Evolutionary conservation across 2,113 vertebrate genomes (phyloP), one percentile per base, ranked within the genome.

Genomic region (Brachypteracias leptosomus): DNA sequence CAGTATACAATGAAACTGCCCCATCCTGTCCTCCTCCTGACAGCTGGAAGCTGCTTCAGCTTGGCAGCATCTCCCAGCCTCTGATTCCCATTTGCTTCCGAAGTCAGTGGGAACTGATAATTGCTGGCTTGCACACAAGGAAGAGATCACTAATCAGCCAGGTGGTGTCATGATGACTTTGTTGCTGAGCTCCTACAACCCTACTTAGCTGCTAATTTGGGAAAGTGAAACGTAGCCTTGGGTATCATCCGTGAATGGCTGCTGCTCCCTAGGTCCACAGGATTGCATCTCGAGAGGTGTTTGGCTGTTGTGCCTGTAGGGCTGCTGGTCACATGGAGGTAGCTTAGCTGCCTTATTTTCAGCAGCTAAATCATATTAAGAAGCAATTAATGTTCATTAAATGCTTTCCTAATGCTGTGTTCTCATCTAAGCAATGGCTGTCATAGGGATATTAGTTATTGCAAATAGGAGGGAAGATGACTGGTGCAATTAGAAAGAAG

Each of bases 371-470:
- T 95, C 88, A 85, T 90, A 90, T 94, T 96, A 96, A 95, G 76
- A 84, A 93, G 83, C 77, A 94, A 95, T 97, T 97, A 96, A 95
- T 82, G 92, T 88, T 95, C 86, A 92, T 94, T 93, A 96, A 93
- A 87, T 90, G 71, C 66, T 89, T 90, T 92, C 83, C 57, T 94
- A 92, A 82, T 90, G 70, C 92, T 90, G 68, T 76, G 35, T 88
- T 95, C 77, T 94, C 79, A 68, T 93, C 79, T 82, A 80, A 87
- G 93, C 49, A 65, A 79, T 94, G 46, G 66, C 90, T 85, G 90
- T 95, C 83, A 78, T 17, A 93, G 25, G 31, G 58, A 51, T 89
- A 78, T 94, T 96, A 70, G 47, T 74, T 93, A 74, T n/a, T 86
- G 68, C 65, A 85, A 73, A 78, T 71, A 72, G 66, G 86, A 93